Evolutionary conservation across 1,140 invertebrate genomes (phyloP), one percentile per base, ranked within the genome.

Genomic region (Panagrolaimus sp.): DNA sequence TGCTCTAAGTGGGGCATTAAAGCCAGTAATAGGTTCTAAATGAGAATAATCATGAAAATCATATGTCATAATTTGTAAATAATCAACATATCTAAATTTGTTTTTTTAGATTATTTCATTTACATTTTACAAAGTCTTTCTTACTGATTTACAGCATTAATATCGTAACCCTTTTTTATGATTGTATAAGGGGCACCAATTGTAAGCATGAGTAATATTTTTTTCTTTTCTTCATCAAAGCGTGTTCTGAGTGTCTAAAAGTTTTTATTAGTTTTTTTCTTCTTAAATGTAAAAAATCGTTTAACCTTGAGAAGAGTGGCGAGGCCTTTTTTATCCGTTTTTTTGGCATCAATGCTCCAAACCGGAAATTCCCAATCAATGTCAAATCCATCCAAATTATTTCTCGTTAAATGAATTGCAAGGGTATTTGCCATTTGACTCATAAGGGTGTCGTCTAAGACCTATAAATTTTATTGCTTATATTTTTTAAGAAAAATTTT

Each of bases 321-420:
- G 23, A 78, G 72, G 43, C 75, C 64, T 8, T 45, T 4, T 62
- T 46, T 67, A 57, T 78, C 77, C 13, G 63, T 57, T 25, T 38
- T 43, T 38, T 69, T 70, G 9, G 74, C 71, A 63, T 72, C 70
- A 16, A 42, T 11, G 63, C 71, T 72, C 74, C 74, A 79, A 7
- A 64, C 70, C 7, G 77, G 77, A 57, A 78, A 78, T 53, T 78
- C 77, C 77, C 77, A 78, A 63, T 78, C 77, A 14, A 79, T 64
- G 47, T 78, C 77, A 9, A 79, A 63, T 16, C 77, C 77, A 48
- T 78, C 69, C 13, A 78, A 46, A 7, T 67, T 53, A 63, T 70
- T 76, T 53, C 16, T n/a, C 16, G 43, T 31, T 9, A 77, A 25
- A 76, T 76, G 78, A 5, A 25, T 20, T 0, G 25, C 25, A 16